Base-by-base conservation (phyloP, 2,797 vertebrate genomes). In the Cirrhinus molitorella region DNA sequence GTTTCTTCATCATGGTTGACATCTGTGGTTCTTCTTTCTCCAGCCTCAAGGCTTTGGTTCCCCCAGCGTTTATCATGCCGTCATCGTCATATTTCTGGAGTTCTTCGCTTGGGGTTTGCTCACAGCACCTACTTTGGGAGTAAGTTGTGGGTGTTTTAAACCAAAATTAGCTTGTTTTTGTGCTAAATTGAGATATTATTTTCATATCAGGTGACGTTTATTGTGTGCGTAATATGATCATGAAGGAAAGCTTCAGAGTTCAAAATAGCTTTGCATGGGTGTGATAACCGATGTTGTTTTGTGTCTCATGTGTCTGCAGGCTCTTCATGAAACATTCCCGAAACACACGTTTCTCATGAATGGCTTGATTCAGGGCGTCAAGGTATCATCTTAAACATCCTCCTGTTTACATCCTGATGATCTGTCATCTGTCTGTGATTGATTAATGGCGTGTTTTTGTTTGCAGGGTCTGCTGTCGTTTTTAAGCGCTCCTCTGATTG, bases 291-390 rank as follows among this genome's bases (percentile, higher is more conserved):
- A 59, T 23, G 65, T 16, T 59, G 12, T 76, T 43, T 70, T 31
- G 17, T 78, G 14, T 55, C 28, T 40, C 43, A 0, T 40, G 21
- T 81, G 43, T 28, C 28, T 81, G 0, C 87, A 97, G 96, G 96
- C 96, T 88, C 93, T 97, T 89, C 96, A 94, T 70, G 95, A 96
- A 92, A 97, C 96, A 5, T 97, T 97, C 84, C 96, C 96, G 53
- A 97, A 96, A 85, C 96, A 97, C 86, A 97, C 96, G 23, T 97
- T 97, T 93, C 91, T 97, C 80, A 97, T 97, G 96, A 97, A 97
- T 89, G 96, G 96, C 84, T 91, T 97, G 83, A 96, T 96, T 88
- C 96, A 97, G 93, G 96, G 96, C 86, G 96, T 97, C 86, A 97
- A 97, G 95, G 96, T 96, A 91, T 59, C 10, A 6, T 2, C 19